Conservation (phyloP, 2,888 invertebrate species). For the Cryptus viduatorius region DNA sequence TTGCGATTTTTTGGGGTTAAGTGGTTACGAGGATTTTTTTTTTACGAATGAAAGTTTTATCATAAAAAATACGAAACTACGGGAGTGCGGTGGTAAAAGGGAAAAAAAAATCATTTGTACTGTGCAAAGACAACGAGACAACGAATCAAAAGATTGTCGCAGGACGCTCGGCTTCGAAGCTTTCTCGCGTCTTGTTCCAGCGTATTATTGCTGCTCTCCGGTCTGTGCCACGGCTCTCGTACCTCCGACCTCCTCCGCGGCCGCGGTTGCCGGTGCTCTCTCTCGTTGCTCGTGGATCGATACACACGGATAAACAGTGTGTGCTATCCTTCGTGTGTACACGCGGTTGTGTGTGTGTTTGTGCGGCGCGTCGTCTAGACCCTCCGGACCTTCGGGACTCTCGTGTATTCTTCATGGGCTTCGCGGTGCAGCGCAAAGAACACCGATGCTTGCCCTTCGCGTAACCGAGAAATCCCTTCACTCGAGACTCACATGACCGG, state of each 20-base stretch:
- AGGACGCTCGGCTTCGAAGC: constrained; percentile 3
- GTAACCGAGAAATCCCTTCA: not conserved
- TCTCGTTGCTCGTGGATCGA: constrained; percentile 66
- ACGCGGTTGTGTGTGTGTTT: constrained; percentile 27
- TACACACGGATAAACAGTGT: constrained; percentile 61
- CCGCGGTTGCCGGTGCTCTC: constrained; percentile 46
- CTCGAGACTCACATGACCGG: constrained; percentile 9
- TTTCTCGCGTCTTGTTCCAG: constrained; percentile 22
- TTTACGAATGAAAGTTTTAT: not conserved
- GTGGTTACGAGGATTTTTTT: no score
- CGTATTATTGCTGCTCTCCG: constrained; percentile 47
- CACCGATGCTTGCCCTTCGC: constrained; percentile 14
- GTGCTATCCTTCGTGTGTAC: constrained; percentile 19
- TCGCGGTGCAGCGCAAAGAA: not conserved
- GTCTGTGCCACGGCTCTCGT: constrained; percentile 40
- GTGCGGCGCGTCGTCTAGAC: constrained; percentile 60
- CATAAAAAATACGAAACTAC: not conserved
- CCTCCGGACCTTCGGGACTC: constrained; percentile 37
- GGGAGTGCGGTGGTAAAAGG: not conserved
- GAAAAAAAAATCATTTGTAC: not conserved
- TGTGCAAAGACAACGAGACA: constrained; percentile 1
- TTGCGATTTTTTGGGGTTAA: no score
- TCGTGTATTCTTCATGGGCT: constrained; percentile 1
- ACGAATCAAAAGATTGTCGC: not conserved
- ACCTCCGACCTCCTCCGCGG: constrained; percentile 55